Evolutionary conservation across 2,113 vertebrate genomes (phyloP), one percentile per base, ranked within the genome.

Genomic region (Grammomys surdaster): DNA sequence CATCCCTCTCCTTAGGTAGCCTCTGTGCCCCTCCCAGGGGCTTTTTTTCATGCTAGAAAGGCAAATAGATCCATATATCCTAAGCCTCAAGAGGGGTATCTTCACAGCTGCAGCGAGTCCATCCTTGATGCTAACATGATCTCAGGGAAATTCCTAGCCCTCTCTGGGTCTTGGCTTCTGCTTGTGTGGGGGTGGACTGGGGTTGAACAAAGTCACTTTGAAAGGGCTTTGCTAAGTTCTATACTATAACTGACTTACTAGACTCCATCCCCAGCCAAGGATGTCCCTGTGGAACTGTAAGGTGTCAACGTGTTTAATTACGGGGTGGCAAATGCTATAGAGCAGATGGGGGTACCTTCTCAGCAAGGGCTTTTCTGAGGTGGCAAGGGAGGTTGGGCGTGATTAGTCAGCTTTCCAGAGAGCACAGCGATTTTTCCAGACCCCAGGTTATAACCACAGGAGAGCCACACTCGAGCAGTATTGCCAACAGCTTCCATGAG

Each of bases 151-250:
- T 63, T 24, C 54, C 36, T 16, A 26, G 1, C 72, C 82, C 56
- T 77, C 43, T 89, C 73, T 43, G 69, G 69, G 69, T 54, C 73
- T 89, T 84, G 67, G 70, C 65, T 95, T 89, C 81, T 26, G 43
- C 10, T 36, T 51, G 31, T 40, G 0, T 73, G 5, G 51, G 12
- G 31, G 96, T 46, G 54, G 51, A 54, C 31, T 84, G 91, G 43
- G n/a, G 81, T 93, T 82, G 72, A 46, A 87, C 58, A n/a, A 26
- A 43, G 77, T 91, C 5, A 4, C 65, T 46, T 63, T 77, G 58
- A 88, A 86, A 40, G 65, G 54, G 33, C 54, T 93, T 58, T 31
- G 48, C 5, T 65, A 89, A 91, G 43, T 60, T 85, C 78, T 16
- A 14, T 70, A 33, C 13, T 73, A 36, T 48, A 67, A 24, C 11